These are phyloP conservation scores for Epizoanthus fatuus DNA, from an alignment of 92 coral and sea anemone genomes.

Conservation along the genomic window DNA sequence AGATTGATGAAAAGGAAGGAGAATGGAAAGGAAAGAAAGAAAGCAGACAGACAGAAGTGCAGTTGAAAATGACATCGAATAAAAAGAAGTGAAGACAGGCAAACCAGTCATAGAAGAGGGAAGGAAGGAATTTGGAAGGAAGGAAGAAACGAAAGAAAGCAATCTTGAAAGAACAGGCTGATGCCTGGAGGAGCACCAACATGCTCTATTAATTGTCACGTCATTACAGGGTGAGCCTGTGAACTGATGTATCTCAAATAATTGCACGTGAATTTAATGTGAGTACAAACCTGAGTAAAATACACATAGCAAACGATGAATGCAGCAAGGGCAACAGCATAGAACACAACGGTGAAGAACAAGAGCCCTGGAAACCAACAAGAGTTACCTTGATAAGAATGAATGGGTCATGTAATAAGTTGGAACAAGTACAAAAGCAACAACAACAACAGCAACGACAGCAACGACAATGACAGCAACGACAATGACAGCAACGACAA, in stretches of 20 bases:
- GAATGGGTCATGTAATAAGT: background rate
- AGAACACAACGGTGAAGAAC: conserved; percentile 83
- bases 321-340: conserved; percentile 86
- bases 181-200: background rate
- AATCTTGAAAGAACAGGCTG: background rate
- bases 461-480: too few relatives aligned
- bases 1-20: background rate
- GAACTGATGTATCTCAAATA: background rate
- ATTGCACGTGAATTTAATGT: background rate
- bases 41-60: background rate
- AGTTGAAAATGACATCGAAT: background rate
- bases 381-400: background rate
- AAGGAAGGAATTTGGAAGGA: background rate
- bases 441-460: background rate
- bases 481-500: too few relatives aligned
- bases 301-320: conserved; percentile 88
- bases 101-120: background rate
- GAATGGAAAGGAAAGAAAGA: background rate
- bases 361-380: conserved; percentile 65
- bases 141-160: background rate
- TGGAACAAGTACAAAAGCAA: background rate
- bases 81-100: too few relatives aligned
- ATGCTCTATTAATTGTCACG: too few relatives aligned
- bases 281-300: conserved; percentile 85
- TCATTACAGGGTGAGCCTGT: too few relatives aligned